Evolutionary conservation across 2,113 vertebrate genomes (phyloP).

Genomic region (Ochotona princeps): DNA sequence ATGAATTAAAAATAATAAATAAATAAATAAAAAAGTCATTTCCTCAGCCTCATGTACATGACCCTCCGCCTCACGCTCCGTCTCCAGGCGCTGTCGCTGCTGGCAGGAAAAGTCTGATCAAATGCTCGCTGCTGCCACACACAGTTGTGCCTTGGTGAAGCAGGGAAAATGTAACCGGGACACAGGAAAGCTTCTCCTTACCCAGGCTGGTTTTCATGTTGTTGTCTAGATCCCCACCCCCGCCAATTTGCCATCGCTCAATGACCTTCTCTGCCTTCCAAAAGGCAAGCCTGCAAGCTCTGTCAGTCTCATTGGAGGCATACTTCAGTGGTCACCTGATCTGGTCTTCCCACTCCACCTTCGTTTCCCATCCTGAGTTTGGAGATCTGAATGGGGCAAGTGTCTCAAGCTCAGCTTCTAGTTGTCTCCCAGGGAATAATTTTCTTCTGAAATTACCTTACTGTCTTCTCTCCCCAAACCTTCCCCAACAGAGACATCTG

Average conservation of each 20-base stretch:
- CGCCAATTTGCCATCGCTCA: not conserved
- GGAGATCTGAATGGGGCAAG: not conserved
- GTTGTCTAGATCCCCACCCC: not conserved
- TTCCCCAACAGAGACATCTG: not conserved
- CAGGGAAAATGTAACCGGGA: not conserved
- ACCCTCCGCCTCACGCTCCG: not conserved
- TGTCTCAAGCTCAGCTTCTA: not conserved
- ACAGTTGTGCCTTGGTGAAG: no score
- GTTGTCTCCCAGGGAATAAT: not conserved
- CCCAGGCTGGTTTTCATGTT: not conserved
- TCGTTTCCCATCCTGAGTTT: not conserved
- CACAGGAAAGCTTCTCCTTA: not conserved
- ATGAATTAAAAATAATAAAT: no score
- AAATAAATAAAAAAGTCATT: slow-evolving; percentile 42
- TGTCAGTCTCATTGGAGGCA: not conserved
- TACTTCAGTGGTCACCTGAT: not conserved
- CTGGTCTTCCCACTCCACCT: not conserved
- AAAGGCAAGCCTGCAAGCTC: not conserved
- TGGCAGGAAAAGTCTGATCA: not conserved
- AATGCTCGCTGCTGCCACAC: not conserved
- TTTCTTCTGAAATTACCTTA: not conserved
- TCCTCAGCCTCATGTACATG: not conserved
- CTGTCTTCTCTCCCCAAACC: not conserved
- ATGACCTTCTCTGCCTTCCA: not conserved
- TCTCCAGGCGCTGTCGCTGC: fast-evolving